A percentile compares a stretch with the other conserved stretches of the same genome.
phyloP scores from a whole-genome alignment of 1,140 invertebrate species.

The Vollenhovia emeryi region DNA sequence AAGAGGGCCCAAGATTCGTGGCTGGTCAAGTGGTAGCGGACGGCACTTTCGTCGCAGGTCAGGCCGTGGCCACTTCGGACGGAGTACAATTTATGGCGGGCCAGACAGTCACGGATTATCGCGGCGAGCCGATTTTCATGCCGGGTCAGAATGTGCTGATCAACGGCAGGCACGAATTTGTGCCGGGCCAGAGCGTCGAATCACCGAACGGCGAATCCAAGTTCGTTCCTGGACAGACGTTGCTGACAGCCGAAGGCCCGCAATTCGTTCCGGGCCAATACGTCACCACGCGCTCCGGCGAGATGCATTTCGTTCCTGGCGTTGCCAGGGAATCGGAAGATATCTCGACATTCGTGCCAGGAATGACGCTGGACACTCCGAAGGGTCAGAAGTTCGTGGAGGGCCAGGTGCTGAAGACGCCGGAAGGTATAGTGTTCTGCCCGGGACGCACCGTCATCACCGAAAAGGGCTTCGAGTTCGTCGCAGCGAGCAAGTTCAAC shows the following conservation, averaged over 20 bases:
- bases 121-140: constrained; percentile 85
- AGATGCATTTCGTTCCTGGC: constrained; percentile 88
- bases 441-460: constrained; percentile 86
- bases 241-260: constrained; percentile 85
- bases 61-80: constrained; percentile 88
- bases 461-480: constrained; percentile 87
- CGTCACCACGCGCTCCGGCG: constrained; percentile 84
- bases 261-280: constrained; percentile 90
- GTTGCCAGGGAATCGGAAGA: constrained; percentile 79
- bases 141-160: constrained; percentile 83
- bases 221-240: constrained; percentile 88
- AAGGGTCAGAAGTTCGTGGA: constrained; percentile 89
- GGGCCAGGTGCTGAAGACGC: constrained; percentile 88
- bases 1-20: constrained; percentile 89
- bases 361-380: constrained; percentile 88
- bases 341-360: constrained; percentile 87
- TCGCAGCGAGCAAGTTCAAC: constrained; percentile 86
- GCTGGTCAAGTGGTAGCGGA: constrained; percentile 87
- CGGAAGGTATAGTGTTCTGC: constrained; percentile 87
- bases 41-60: constrained; percentile 88
- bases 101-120: constrained; percentile 85
- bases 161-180: constrained; percentile 81
- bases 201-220: constrained; percentile 80
- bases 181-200: constrained; percentile 85
- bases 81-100: constrained; percentile 87